These are phyloP conservation scores for Drosophila incognita DNA, from an alignment of 2,888 invertebrate species.

Conservation along the genomic window DNA sequence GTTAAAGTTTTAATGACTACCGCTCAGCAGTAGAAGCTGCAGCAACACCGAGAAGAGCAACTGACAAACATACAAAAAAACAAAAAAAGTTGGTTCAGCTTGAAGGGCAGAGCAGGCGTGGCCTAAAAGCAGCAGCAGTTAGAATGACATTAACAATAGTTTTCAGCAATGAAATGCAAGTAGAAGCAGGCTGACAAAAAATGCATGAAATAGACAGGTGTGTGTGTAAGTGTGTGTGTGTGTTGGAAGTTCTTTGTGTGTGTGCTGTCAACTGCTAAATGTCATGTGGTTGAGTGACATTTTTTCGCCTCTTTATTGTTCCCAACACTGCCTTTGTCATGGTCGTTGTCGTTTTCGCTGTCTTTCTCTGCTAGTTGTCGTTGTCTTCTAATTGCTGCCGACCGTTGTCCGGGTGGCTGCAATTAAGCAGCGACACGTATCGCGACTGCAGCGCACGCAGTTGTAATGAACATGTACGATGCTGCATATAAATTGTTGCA, in stretches of 20 bases:
- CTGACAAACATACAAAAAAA: constrained; percentile 2
- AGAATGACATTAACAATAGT: constrained; percentile 75
- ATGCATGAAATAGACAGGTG: constrained; percentile 16
- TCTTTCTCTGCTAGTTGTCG: constrained; percentile 21
- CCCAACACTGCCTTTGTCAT: constrained; percentile 31
- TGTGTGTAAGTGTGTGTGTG: constrained; percentile 9
- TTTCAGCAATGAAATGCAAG: constrained; percentile 73
- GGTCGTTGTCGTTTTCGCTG: constrained; percentile 11
- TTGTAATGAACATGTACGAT: constrained; percentile 63
- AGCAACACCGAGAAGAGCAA: constrained; percentile 4
- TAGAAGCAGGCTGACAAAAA: constrained; percentile 11
- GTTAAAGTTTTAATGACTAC: constrained; percentile 78
- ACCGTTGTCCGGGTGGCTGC: constrained; percentile 49
- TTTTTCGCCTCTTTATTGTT: constrained; percentile 36
- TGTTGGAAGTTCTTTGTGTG: constrained; percentile 20
- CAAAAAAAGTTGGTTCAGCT: constrained; percentile 17
- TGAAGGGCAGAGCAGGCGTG: constrained; percentile 19
- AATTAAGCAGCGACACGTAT: constrained; percentile 74
- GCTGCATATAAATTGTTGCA: constrained; percentile 65
- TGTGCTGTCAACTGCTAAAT: constrained; percentile 56
- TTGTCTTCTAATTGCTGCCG: constrained; percentile 65
- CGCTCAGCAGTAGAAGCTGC: constrained; percentile 26
- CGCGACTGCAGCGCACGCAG: constrained; percentile 53
- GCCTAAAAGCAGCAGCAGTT: constrained; percentile 49
- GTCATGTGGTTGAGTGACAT: constrained; percentile 63